These are phyloP conservation scores for Thaumetopoea pityocampa DNA, from an alignment of 1,140 invertebrate genomes.

Conservation along the genomic window DNA sequence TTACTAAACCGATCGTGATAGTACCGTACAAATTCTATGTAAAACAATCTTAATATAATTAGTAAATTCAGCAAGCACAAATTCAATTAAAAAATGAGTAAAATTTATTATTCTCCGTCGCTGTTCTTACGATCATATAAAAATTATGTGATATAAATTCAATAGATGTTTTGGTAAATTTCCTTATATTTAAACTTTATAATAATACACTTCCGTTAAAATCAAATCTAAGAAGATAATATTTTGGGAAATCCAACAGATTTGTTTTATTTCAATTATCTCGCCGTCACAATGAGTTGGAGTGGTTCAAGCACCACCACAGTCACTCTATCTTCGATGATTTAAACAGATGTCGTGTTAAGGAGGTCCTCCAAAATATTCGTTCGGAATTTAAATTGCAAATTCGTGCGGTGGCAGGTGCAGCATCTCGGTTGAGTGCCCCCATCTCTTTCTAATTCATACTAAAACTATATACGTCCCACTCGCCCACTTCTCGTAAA, in stretches of 20 bases:
- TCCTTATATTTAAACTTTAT: no score
- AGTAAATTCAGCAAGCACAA: no score
- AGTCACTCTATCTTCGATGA: conserved; percentile 70
- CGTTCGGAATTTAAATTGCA: conserved; percentile 76
- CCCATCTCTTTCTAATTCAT: conserved; percentile 42
- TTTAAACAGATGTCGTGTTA: conserved; percentile 77
- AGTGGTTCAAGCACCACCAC: conserved; percentile 54
- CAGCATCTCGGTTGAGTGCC: conserved; percentile 53
- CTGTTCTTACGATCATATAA: no score
- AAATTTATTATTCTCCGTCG: no score
- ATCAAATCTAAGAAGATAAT: conserved; percentile 4
- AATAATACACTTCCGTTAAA: conserved; percentile 1
- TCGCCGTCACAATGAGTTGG: conserved; percentile 67
- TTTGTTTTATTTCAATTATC: conserved; percentile 74
- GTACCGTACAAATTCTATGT: no score
- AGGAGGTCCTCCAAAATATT: conserved; percentile 74
- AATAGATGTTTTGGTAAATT: no score
- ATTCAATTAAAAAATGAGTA: no score
- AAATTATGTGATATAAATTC: no score
- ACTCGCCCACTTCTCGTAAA: conserved; percentile 44
- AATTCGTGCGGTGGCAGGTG: conserved; percentile 72
- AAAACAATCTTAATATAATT: no score
- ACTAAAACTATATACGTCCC: conserved; percentile 29
- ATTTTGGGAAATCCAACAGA: conserved; percentile 37
- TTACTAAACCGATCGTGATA: no score